These are phyloP conservation scores for Zophobas atratus DNA, from an alignment of 1,140 invertebrate genomes.

Conservation along the genomic window DNA sequence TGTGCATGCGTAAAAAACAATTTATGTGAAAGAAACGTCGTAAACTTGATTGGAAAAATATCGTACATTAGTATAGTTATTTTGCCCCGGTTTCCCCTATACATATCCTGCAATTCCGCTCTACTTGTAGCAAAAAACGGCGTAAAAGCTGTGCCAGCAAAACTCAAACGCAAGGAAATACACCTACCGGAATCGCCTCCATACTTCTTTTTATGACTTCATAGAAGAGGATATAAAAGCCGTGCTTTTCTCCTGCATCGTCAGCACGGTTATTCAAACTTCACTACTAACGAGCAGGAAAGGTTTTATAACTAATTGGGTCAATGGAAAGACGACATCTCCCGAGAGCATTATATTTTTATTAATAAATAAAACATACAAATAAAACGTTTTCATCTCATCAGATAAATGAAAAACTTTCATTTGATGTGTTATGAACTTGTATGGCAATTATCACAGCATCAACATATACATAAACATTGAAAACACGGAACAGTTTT, in stretches of 20 bases:
- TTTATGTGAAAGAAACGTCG: too few relatives aligned
- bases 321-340: constrained; percentile 3
- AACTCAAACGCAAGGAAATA: constrained; percentile 14
- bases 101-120: neutral
- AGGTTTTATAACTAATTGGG: constrained; percentile 7
- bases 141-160: constrained; percentile 6
- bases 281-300: constrained; percentile 19
- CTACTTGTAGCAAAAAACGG: neutral
- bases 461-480: constrained; percentile 39
- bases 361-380: constrained; percentile 37
- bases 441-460: constrained; percentile 41
- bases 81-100: too few relatives aligned
- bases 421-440: constrained; percentile 23
- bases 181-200: constrained; percentile 7
- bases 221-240: constrained; percentile 30
- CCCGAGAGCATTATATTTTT: constrained; percentile 22
- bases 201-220: constrained; percentile 28
- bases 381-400: constrained; percentile 11
- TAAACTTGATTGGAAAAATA: too few relatives aligned
- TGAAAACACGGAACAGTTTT: constrained; percentile 39
- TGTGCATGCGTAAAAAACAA: too few relatives aligned
- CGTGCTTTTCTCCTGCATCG: constrained; percentile 27
- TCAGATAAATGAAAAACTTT: constrained; percentile 10
- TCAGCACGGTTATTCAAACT: constrained; percentile 29
- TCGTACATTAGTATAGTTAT: too few relatives aligned